Conservation (phyloP, 2,797 vertebrate species). For the Cyprinella venusta region DNA sequence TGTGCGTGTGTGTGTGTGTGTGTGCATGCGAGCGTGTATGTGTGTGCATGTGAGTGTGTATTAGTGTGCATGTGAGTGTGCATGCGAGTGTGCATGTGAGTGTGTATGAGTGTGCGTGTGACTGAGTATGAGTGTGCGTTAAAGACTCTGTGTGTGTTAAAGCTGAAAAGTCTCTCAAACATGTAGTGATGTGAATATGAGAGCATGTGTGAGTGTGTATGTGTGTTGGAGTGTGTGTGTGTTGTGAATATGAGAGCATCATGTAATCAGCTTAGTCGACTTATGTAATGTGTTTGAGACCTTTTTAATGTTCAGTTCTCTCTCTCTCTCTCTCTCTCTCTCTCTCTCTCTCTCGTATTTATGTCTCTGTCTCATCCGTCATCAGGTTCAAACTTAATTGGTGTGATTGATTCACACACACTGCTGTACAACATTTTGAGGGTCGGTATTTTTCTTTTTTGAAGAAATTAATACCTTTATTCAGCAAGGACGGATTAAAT, state of each 20-base stretch:
- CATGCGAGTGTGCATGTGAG: too few species aligned
- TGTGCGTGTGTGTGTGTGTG: too few species aligned
- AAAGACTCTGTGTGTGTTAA: neutral
- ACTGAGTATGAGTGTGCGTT: neutral
- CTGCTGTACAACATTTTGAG: neutral
- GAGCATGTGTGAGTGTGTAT: too few species aligned
- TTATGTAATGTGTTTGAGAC: conserved; percentile 45
- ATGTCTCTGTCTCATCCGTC: conserved; percentile 30
- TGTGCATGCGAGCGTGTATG: too few species aligned
- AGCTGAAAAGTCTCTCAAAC: conserved; percentile 17
- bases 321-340: conserved; percentile 26
- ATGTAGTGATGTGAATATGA: conserved; percentile 1
- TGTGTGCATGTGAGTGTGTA: too few species aligned
- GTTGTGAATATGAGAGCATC: conserved; percentile 12
- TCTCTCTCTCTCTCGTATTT: conserved; percentile 10
- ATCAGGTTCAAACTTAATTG: conserved; percentile 2
- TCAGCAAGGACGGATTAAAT: too few species aligned
- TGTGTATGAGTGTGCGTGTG: neutral
- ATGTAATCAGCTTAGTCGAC: conserved; percentile 39
- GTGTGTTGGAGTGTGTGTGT: neutral
- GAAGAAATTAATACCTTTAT: too few species aligned
- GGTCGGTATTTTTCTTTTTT: neutral
- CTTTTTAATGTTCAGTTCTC: conserved; percentile 7
- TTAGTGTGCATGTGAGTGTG: too few species aligned
- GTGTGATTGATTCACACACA: neutral